A percentile compares a stretch with the other conserved stretches of the same genome.
phyloP scores from a whole-genome alignment of 1,140 invertebrate genomes.

The Melanaphis sacchari region DNA sequence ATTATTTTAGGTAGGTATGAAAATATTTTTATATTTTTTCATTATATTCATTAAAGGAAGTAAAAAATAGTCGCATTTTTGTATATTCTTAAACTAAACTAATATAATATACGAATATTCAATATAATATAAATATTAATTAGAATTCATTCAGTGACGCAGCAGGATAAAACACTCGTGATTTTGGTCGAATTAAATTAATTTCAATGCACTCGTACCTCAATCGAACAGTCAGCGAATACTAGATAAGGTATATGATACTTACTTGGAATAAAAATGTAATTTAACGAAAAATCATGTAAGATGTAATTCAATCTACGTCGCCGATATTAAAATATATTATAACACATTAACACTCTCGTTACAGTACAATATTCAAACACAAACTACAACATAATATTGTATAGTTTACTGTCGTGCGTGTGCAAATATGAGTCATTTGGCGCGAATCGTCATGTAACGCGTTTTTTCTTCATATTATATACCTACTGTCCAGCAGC shows the following conservation, averaged over 20 bases:
- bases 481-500: neutral
- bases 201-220: neutral
- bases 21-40: neutral
- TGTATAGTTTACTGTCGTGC: neutral
- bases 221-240: neutral
- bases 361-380: neutral
- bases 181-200: neutral
- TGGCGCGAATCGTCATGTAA: neutral
- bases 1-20: neutral
- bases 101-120: neutral
- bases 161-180: neutral
- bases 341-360: neutral
- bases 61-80: neutral
- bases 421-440: neutral
- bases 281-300: constrained; percentile 3
- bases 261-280: neutral
- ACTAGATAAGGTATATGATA: constrained; percentile 6
- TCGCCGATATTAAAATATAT: constrained; percentile 19
- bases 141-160: neutral
- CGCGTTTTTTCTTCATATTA: neutral
- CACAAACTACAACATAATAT: neutral
- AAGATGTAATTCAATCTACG: neutral
- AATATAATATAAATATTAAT: neutral
- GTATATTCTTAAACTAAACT: neutral
- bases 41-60: neutral